Evolutionary conservation across 2,888 invertebrate species (phyloP).

Genomic region (Acrobasis repandana): DNA sequence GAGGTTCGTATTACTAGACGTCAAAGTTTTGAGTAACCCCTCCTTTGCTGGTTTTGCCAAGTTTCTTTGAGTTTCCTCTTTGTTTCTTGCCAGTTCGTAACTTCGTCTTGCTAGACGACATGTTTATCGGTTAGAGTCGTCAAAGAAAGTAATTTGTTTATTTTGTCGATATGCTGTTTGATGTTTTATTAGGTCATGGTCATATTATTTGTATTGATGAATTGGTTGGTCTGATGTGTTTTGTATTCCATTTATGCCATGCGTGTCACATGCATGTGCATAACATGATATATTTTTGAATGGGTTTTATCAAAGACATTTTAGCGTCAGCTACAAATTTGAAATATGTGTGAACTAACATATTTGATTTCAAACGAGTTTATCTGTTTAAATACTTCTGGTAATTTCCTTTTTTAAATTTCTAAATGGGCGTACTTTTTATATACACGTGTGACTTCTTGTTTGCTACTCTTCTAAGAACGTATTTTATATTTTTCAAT

Average conservation of each 20-base stretch:
- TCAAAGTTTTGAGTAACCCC: conserved; percentile 72
- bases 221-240: too few species aligned
- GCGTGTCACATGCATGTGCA: too few species aligned
- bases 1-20: conserved; percentile 68
- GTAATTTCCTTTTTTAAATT: too few species aligned
- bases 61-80: conserved; percentile 70
- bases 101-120: conserved; percentile 60
- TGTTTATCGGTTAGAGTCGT: conserved; percentile 52
- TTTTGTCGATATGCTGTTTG: conserved; percentile 18
- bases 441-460: too few species aligned
- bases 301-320: neutral
- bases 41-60: conserved; percentile 58
- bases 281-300: too few species aligned
- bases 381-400: too few species aligned
- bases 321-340: too few species aligned
- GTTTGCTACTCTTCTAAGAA: too few species aligned
- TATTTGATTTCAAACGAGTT: too few species aligned
- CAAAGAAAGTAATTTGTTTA: conserved; percentile 31
- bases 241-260: too few species aligned
- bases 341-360: too few species aligned
- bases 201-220: neutral
- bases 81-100: conserved; percentile 66
- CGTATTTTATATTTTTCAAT: neutral
- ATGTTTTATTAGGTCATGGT: conserved; percentile 7
- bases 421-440: too few species aligned